A percentile compares a stretch with the other conserved stretches of the same genome.
These are phyloP conservation scores for human DNA, from an alignment of 2,113 vertebrate species.

Conservation along the genomic window DNA sequence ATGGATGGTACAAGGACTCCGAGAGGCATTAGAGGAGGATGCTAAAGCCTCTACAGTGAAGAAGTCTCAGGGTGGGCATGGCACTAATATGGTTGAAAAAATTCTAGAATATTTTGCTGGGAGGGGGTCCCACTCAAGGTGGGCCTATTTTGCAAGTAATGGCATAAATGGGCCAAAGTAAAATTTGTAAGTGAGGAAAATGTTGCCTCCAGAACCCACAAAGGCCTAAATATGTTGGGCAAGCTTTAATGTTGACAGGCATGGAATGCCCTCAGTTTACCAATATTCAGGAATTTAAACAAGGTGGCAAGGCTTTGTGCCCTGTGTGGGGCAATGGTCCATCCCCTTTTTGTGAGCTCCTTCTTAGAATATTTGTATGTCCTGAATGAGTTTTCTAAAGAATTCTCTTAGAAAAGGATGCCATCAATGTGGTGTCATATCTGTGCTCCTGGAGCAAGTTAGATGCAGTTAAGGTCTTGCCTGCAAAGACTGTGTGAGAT, in stretches of 20 bases:
- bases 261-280: background rate
- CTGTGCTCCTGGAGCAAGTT: background rate
- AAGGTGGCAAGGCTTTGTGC: background rate
- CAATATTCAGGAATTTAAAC: background rate
- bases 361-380: background rate
- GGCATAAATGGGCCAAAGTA: background rate
- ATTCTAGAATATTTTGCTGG: background rate
- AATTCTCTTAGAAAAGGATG: background rate
- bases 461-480: background rate
- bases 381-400: background rate
- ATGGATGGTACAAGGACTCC: background rate
- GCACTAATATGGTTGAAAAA: background rate
- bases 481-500: background rate
- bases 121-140: background rate
- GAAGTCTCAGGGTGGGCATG: background rate
- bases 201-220: background rate
- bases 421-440: background rate
- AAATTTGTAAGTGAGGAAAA: background rate
- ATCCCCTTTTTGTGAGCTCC: background rate
- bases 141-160: background rate
- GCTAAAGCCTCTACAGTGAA: background rate
- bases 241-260: background rate
- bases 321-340: background rate
- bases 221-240: background rate
- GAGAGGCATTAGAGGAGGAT: background rate